Evolutionary conservation across 1,140 invertebrate genomes (phyloP), one percentile per base, ranked within the genome.

Genomic region (Heterodera carotae): DNA sequence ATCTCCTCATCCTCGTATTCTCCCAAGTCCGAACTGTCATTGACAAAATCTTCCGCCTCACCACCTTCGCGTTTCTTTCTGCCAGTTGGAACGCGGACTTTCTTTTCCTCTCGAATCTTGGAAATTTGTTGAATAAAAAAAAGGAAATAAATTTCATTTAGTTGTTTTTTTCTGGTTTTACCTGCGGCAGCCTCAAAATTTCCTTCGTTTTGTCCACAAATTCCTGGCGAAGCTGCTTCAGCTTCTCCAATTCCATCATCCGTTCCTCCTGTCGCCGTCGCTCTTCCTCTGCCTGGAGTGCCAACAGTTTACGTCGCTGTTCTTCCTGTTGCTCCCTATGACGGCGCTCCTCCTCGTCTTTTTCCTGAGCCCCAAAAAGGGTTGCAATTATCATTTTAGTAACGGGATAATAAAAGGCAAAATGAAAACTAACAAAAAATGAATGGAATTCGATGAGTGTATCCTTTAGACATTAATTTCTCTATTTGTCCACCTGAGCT

Each of bases 151-250:
- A 66, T 33, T 64, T 4, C 34, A 31, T 64, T 48, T 39, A 70
- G 33, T 56, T 18, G 0, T 0, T 22, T 22, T 34, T n/a, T n/a
- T n/a, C n/a, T n/a, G n/a, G n/a, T n/a, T 33, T 34, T 36, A 76
- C 75, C 10, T 33, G 75, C 29, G 48, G 39, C 36, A 79, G 39
- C 43, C 73, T 69, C 10, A 79, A 31, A 36, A 79, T 79, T 33
- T 79, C 78, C 18, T 79, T 79, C 39, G 78, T 79, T 64, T 79
- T 70, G n/a, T 79, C 78, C 7, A 81, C 79, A 48, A 36, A 79
- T 22, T 71, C n/a, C 43, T 79, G 79, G n/a, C 78, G 67, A n/a
- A 64, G 48, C n/a, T 79, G 48, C 33, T 79, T 79, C 25, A 80
- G 33, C 36, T 69, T 64, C 60, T 79, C 78, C 48, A 79, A 62